phyloP scores from a whole-genome alignment of 2,888 invertebrate genomes.

The Lordiphosa andalusiaca region DNA sequence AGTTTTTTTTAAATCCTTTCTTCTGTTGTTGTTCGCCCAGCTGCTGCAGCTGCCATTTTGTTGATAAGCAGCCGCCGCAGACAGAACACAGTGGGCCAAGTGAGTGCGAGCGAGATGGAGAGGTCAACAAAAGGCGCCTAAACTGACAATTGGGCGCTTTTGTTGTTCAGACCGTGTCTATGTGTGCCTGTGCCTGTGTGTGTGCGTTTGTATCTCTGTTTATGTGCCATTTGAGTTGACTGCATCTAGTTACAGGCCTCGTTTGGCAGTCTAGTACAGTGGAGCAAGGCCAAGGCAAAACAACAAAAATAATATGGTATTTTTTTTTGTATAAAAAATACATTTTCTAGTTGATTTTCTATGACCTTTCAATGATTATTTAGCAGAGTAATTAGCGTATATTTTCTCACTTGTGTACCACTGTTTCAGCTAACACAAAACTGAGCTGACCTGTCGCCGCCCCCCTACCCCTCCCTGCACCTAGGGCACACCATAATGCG shows the following conservation, averaged over 20 bases:
- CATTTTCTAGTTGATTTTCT: too few species aligned
- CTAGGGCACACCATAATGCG: constrained; percentile 49
- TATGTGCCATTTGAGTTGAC: constrained; percentile 48
- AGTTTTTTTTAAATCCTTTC: not conserved
- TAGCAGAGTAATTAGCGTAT: too few species aligned
- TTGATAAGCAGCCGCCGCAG: constrained; percentile 55
- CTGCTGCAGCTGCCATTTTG: constrained; percentile 49
- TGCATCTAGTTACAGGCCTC: constrained; percentile 54
- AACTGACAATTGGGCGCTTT: constrained; percentile 58
- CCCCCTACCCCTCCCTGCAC: not conserved
- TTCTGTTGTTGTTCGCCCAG: constrained; percentile 17
- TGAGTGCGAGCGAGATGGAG: constrained; percentile 1
- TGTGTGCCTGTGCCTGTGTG: constrained; percentile 13
- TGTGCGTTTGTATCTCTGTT: constrained; percentile 33
- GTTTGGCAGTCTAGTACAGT: not conserved
- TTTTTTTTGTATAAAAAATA: too few species aligned
- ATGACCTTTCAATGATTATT: too few species aligned
- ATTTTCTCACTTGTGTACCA: not conserved
- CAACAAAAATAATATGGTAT: too few species aligned
- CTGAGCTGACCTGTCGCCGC: not conserved
- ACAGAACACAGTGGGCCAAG: not conserved
- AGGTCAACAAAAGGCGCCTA: constrained; percentile 52
- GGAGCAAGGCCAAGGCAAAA: not conserved
- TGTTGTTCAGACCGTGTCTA: constrained; percentile 36
- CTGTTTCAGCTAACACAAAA: not conserved